Evolutionary conservation across 1,140 invertebrate species (phyloP).

Genomic region (Hirudo medicinalis): DNA sequence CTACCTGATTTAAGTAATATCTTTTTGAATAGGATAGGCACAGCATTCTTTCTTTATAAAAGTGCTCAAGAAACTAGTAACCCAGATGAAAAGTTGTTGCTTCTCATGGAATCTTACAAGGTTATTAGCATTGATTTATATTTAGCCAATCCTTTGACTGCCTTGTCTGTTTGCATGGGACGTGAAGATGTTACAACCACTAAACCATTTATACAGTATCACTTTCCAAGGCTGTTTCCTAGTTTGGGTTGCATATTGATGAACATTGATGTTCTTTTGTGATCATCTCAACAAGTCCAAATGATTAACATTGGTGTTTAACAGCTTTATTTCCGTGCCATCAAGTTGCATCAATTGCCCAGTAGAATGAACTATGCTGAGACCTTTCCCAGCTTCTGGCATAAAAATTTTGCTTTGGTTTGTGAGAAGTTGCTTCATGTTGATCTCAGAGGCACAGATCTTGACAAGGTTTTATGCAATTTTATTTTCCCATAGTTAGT

Average conservation of each 20-base stretch:
- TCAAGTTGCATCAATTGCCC: slow-evolving; percentile 16
- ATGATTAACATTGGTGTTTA: background rate
- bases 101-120: slow-evolving; percentile 21
- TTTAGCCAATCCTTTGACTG: background rate
- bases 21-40: slow-evolving; percentile 18
- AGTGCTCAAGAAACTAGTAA: slow-evolving; percentile 12
- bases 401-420: slow-evolving; percentile 36
- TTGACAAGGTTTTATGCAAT: background rate
- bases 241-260: background rate
- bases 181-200: background rate
- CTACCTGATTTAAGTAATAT: background rate
- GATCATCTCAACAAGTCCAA: background rate
- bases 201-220: background rate
- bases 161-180: background rate
- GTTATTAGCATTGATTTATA: background rate
- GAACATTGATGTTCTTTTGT: background rate
- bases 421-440: slow-evolving; percentile 30
- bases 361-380: slow-evolving; percentile 16
- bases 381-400: slow-evolving; percentile 30
- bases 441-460: background rate
- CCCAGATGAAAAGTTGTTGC: slow-evolving; percentile 15
- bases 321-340: slow-evolving; percentile 22
- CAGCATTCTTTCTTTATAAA: slow-evolving; percentile 23
- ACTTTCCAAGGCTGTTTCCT: background rate
- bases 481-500: background rate